Conservation (phyloP, 2,113 vertebrate species). For the Callionymus lyra region DNA sequence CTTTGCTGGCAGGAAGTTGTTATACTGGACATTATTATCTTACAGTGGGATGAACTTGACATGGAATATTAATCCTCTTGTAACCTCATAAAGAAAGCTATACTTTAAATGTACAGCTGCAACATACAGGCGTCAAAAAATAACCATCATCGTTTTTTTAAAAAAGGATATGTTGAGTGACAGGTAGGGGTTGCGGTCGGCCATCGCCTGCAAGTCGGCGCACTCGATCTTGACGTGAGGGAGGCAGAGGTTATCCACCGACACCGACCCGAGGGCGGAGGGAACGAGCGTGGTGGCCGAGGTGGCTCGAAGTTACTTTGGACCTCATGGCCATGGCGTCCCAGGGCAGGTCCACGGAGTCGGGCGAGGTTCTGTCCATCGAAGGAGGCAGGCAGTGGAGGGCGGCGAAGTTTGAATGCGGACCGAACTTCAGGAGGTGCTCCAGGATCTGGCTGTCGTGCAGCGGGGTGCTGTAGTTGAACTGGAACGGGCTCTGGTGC, state of each 20-base stretch:
- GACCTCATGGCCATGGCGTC: conserved; percentile 64
- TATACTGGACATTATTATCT: too few relatives aligned
- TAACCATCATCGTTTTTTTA: too few relatives aligned
- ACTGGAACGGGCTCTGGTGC: conserved; percentile 57
- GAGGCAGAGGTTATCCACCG: conserved; percentile 59
- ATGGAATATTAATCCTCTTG: too few relatives aligned
- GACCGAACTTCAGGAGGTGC: conserved; percentile 70
- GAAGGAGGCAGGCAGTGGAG: conserved; percentile 48
- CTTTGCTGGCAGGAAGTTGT: too few relatives aligned
- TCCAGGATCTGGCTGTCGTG: conserved; percentile 73
- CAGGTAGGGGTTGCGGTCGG: conserved; percentile 62
- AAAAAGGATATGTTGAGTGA: conserved; percentile 87
- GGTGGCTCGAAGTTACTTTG: conserved; percentile 57
- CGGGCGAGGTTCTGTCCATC: conserved; percentile 52
- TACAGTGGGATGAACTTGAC: too few relatives aligned
- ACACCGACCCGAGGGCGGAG: conserved; percentile 38
- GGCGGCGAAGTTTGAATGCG: conserved; percentile 49
- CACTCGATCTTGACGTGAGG: conserved; percentile 71
- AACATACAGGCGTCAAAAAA: too few relatives aligned
- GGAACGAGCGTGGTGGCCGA: conserved; percentile 61
- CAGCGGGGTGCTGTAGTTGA: conserved; percentile 49
- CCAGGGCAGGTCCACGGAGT: conserved; percentile 67
- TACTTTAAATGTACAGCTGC: too few relatives aligned
- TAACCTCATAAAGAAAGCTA: too few relatives aligned
- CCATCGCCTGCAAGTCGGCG: conserved; percentile 56